Evolutionary conservation across 1,140 invertebrate genomes (phyloP), one percentile per base, ranked within the genome.

Genomic region (Tetragnatha versicolor): DNA sequence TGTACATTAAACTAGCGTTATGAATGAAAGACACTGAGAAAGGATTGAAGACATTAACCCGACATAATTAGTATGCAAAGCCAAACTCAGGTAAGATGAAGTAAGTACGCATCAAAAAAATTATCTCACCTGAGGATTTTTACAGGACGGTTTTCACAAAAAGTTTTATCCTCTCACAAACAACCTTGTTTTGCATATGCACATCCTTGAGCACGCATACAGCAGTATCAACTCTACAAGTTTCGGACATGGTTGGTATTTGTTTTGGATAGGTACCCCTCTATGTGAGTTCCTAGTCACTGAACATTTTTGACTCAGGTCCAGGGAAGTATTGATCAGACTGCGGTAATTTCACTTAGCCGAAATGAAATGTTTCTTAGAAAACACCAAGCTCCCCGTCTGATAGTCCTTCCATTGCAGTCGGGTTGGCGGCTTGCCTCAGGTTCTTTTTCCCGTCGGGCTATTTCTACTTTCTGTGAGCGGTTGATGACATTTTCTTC

Each of bases 401-500:
- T n/a, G n/a, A n/a, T n/a, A n/a, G n/a, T n/a, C n/a, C n/a, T n/a
- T n/a, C n/a, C n/a, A n/a, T n/a, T n/a, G n/a, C n/a, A n/a, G n/a
- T 72, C 45, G 49, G 33, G 53, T 49, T 75, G 72, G 72, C 72
- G 39, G 29, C 29, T 63, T 75, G 72, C 72, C 72, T 25, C 20
- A 20, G 39, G 42, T 31, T 63, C 58, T 75, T 63, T 61, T 37
- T 42, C 51, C 47, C 39, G 20, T 31, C 33, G 51, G 33, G 17
- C 53, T 73, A 60, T 73, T 73, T 73, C 69, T 29, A 60, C 53
- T 73, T 73, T 58, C 53, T 53, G 47, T n/a, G 20, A 20, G 37
- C 69, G 51, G 69, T 73, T 33, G 69, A 60, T 73, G 69, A 75
- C 72, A 75, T 63, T 75, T 75, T 75, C 72, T 63, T 10, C 58